phyloP scores from a whole-genome alignment of 2,888 invertebrate species.

The Zeuzera pyrina region DNA sequence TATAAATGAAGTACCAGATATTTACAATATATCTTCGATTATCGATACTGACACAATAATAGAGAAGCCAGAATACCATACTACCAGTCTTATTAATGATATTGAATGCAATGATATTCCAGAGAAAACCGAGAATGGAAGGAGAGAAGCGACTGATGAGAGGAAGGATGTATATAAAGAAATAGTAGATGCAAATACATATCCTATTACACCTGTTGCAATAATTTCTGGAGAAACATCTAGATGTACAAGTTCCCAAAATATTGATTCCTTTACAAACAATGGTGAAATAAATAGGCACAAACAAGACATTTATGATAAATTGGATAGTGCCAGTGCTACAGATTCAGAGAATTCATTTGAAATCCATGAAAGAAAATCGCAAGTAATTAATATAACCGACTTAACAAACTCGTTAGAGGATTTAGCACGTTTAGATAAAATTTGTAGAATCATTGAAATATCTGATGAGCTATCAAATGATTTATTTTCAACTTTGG shows the following conservation, averaged over 20 bases:
- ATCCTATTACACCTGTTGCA: background rate
- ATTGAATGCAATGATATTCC: too few species aligned
- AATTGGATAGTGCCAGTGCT: conserved; percentile 51
- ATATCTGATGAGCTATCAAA: conserved; percentile 62
- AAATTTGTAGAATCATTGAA: conserved; percentile 62
- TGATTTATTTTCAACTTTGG: conserved; percentile 41
- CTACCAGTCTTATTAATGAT: too few species aligned
- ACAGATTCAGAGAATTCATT: conserved; percentile 52
- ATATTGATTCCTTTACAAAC: conserved; percentile 22
- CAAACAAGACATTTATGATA: conserved; percentile 50
- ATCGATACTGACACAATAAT: too few species aligned
- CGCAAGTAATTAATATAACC: conserved; percentile 46
- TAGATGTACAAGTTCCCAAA: conserved; percentile 17
- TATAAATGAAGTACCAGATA: too few species aligned
- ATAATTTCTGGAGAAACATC: conserved; percentile 7
- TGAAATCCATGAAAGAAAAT: conserved; percentile 41
- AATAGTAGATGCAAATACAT: too few species aligned
- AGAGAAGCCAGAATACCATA: too few species aligned
- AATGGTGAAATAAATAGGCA: conserved; percentile 16
- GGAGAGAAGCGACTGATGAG: background rate
- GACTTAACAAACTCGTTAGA: conserved; percentile 54
- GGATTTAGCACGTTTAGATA: conserved; percentile 49
- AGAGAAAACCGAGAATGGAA: too few species aligned
- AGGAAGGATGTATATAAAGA: background rate
- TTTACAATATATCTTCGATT: too few species aligned